Evolutionary conservation across 2,113 vertebrate genomes (phyloP), one percentile per base, ranked within the genome.

Genomic region (Macrotus californicus): DNA sequence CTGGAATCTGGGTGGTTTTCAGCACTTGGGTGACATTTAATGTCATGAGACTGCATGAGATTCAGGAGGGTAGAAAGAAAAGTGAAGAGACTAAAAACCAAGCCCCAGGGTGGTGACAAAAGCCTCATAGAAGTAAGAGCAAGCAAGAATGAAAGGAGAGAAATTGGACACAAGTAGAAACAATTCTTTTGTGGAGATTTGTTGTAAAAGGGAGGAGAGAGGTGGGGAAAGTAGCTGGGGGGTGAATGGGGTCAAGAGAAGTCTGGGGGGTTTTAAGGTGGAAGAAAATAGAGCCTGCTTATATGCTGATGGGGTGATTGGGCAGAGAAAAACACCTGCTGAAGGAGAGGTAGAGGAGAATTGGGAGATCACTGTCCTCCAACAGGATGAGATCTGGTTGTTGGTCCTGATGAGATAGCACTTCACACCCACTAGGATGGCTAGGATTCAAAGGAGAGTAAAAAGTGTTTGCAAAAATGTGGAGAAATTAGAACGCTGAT

Each of bases 221-320:
- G 26, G 7, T 9, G 26, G 39, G 46, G 14, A 36, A 26, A 16
- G 34, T 24, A 50, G 29, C 41, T 10, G 69, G 69, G 83, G 46
- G 83, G 22, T 8, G 21, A 13, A 5, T 39, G 3, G n/a, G 6
- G 6, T 70, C 41, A 48, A 79, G 54, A 92, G 31, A 18, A 4
- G 7, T 34, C 16, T 64, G 24, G 16, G 21, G 39, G 14, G 31
- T 10, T 61, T 52, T 43, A 95, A 84, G 46, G 29, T 46, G 9
- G 43, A 8, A 46, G 48, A 54, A 59, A 59, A 67, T 34, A 52
- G 50, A 87, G 70, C 41, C 50, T 50, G 4, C 19, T 72, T 83
- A 56, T 10, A 46, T 15, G 5, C 2, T 31, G 4, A 48, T 0
- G 0, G 13, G 9, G 16, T 54, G 34, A 19, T 34, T 18, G 19